phyloP scores from a whole-genome alignment of 2,888 invertebrate species.

The Balanococcus diminutus region DNA sequence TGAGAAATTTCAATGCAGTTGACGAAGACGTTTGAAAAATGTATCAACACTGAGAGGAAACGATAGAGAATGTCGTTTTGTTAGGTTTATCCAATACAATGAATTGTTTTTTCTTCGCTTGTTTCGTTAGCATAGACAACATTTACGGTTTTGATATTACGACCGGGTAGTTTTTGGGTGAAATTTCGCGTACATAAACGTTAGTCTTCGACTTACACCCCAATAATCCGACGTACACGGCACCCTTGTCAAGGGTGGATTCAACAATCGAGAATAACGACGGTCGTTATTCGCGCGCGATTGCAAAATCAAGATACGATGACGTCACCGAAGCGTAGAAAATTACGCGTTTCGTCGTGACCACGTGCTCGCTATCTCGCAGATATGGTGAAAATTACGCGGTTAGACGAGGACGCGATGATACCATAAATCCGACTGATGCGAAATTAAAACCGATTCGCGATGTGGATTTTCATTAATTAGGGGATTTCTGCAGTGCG shows the following conservation, averaged over 20 bases:
- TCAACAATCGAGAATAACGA: conserved; percentile 6
- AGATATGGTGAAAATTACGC: conserved; percentile 19
- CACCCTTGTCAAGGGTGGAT: conserved; percentile 31
- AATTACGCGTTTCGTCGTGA: not conserved
- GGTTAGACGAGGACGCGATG: not conserved
- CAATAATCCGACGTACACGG: conserved; percentile 19
- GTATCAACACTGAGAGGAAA: not conserved
- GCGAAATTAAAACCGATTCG: not conserved
- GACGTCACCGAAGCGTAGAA: conserved; percentile 14
- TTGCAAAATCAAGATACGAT: conserved; percentile 14
- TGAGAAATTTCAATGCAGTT: not conserved
- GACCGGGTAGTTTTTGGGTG: not conserved
- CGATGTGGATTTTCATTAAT: not conserved
- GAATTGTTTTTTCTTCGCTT: not conserved
- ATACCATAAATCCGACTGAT: not conserved
- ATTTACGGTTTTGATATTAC: conserved; percentile 3
- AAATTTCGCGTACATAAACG: not conserved
- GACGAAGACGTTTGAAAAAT: not conserved
- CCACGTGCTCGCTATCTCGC: conserved; percentile 9
- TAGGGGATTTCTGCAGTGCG: not conserved
- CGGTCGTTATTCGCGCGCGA: conserved; percentile 15
- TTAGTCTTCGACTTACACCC: conserved; percentile 22
- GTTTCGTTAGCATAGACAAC: not conserved
- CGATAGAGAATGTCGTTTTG: not conserved
- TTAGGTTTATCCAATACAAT: not conserved